Base-by-base conservation (phyloP, 2,113 vertebrate species). In the Cryptotis parvus region DNA sequence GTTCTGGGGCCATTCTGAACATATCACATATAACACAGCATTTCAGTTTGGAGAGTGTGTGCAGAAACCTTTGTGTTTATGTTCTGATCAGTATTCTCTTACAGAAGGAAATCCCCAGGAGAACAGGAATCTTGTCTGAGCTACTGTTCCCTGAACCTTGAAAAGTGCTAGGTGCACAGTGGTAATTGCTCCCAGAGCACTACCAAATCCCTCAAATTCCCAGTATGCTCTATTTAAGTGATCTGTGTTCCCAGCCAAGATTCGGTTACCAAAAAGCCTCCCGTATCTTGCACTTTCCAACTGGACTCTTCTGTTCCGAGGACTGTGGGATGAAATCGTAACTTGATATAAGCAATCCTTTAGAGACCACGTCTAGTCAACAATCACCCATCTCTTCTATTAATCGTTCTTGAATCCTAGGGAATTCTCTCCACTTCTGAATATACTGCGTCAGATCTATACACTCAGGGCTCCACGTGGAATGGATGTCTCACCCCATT, bases 11-110 rank as follows among this genome's bases (percentile, higher is more conserved):
- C 79, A 18, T 8, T 52, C 35, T 22, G 29, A 26, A 15, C 20
- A 22, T 10, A 55, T 75, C 31, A 31, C 69, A 5, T 70, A 55
- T 27, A 52, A 37, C 31, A 9, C 0, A 3, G 52, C 7, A 2
- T 29, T 93, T 43, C 4, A 10, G 41, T 63, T 74, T 37, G 45
- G 69, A 55, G 24, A n/a, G 18, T 0, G 49, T 37, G 68, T 45
- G 26, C 3, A 3, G 9, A 14, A 10, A 33, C 37, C 12, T 73
- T 4, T 31, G 15, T 49, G 58, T 39, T 70, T 45, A 6, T 11
- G 16, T 58, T 81, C 20, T 79, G 20, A 63, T 20, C 31, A 74
- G 20, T 37, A 63, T 69, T 35, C 24, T 14, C 15, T 81, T 65
- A 69, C 35, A 49, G 45, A 84, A 45, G 9, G n/a, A 77, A 73